Evolutionary conservation across 1,140 invertebrate genomes (phyloP), one percentile per base, ranked within the genome.

Genomic region (Polyergus mexicanus): DNA sequence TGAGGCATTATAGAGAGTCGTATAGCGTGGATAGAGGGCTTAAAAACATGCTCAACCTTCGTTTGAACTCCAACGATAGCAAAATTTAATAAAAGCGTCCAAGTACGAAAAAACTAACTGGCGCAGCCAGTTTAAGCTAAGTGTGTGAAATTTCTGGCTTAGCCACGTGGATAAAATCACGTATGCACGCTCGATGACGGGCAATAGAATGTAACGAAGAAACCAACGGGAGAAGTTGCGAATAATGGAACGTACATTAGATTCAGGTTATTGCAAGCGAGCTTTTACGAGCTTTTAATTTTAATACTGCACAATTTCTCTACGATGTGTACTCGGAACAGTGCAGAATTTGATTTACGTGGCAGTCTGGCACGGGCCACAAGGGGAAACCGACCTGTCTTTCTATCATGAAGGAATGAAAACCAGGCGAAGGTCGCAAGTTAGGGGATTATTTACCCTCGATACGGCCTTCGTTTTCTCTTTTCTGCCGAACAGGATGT

Each of bases 31-130:
- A 47, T 65, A 77, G n/a, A 35, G 4, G 25, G 16, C 41, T 65
- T 35, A 25, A 76, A 76, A 76, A 76, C 22, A 62, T 4, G 54
- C 38, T 76, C 56, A 38, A 56, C 71, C 6, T 35, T 1, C 19
- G 44, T 19, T 56, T 10, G 3, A 54, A 19, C 10, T 19, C 16
- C 11, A 35, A 16, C 25, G 72, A 76, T 76, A 60, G 35, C 19
- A 3, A 71, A 75, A 19, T 76, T 11, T 41, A 62, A 72, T 51
- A 35, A 51, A 35, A 54, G 16, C 68, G 7, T 8, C 68, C 16
- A 35, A n/a, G 1, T 72, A 54, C 28, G 10, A 3, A 11, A 51
- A 19, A 54, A 47, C n/a, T 72, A 54, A 54, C 19, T 35, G 35
- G 1, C 10, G 28, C 69, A 10, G 4, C n/a, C 10, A 68, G n/a